phyloP scores from a whole-genome alignment of 2,888 invertebrate genomes.

The Cheilosia impressa region DNA sequence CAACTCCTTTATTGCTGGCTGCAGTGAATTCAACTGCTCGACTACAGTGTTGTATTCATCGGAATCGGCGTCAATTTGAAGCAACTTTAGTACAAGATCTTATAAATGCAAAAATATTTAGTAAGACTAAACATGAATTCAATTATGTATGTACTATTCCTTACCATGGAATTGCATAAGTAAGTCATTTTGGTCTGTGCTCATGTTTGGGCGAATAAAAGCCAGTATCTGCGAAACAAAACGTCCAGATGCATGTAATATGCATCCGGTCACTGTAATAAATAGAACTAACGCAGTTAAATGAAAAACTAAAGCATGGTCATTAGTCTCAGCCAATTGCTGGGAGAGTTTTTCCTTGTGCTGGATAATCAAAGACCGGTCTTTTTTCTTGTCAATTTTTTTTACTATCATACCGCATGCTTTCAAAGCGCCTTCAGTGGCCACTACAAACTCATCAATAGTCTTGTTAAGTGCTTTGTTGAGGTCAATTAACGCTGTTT shows the following conservation, averaged over 20 bases:
- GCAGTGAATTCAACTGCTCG: conserved; percentile 80
- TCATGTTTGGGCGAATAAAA: conserved; percentile 89
- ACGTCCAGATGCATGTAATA: conserved; percentile 96
- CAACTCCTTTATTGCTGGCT: conserved; percentile 78
- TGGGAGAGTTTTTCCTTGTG: conserved; percentile 92
- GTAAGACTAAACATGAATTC: neutral
- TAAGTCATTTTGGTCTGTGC: conserved; percentile 86
- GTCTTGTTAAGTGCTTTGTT: conserved; percentile 88
- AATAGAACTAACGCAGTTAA: conserved; percentile 91
- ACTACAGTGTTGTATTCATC: conserved; percentile 84
- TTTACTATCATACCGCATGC: conserved; percentile 91
- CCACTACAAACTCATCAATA: conserved; percentile 91
- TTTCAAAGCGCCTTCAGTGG: conserved; percentile 89
- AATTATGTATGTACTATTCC: conserved; percentile 62
- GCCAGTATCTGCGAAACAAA: conserved; percentile 93
- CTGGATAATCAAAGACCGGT: conserved; percentile 89
- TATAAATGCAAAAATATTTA: conserved; percentile 5
- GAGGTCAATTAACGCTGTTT: conserved; percentile 87
- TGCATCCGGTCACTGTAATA: conserved; percentile 90
- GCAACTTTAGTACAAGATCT: conserved; percentile 88
- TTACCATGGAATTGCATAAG: conserved; percentile 92
- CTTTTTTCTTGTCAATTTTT: conserved; percentile 95
- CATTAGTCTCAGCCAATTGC: conserved; percentile 89
- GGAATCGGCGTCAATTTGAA: conserved; percentile 85
- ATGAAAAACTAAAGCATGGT: conserved; percentile 92